A percentile compares a stretch with the other conserved stretches of the same genome.
Evolutionary conservation across 2,797 vertebrate species (phyloP).

Genomic region (Pseudochirops cupreus): DNA sequence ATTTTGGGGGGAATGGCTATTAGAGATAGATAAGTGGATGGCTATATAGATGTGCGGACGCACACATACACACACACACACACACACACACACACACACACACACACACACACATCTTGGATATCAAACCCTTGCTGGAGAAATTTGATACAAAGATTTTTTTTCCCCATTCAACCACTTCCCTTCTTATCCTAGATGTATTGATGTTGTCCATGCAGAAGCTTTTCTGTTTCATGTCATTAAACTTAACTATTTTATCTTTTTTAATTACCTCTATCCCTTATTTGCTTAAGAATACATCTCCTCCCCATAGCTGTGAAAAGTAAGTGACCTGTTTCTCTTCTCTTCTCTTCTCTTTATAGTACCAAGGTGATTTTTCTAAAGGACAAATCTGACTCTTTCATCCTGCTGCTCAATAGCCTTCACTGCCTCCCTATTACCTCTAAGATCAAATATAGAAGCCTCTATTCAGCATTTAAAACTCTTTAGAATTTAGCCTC

Average conservation of each 20-base stretch:
- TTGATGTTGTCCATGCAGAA: not conserved
- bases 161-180: not conserved
- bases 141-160: not conserved
- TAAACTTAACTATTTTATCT: not conserved
- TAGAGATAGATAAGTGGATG: not conserved
- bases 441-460: not conserved
- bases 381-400: not conserved
- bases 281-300: not conserved
- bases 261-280: not conserved
- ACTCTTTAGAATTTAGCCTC: not conserved
- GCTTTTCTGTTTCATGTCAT: not conserved
- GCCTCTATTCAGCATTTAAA: not conserved
- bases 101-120: not conserved
- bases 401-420: not conserved
- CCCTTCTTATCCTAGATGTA: not conserved
- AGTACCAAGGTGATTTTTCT: not conserved
- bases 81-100: not conserved
- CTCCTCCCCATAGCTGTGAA: not conserved
- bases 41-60: not conserved
- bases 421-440: not conserved
- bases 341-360: not conserved
- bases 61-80: not conserved
- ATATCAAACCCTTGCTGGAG: not conserved
- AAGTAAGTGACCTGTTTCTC: not conserved
- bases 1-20: not conserved